phyloP scores from a whole-genome alignment of 2,888 invertebrate species.

The Drosophila setosimentum region DNA sequence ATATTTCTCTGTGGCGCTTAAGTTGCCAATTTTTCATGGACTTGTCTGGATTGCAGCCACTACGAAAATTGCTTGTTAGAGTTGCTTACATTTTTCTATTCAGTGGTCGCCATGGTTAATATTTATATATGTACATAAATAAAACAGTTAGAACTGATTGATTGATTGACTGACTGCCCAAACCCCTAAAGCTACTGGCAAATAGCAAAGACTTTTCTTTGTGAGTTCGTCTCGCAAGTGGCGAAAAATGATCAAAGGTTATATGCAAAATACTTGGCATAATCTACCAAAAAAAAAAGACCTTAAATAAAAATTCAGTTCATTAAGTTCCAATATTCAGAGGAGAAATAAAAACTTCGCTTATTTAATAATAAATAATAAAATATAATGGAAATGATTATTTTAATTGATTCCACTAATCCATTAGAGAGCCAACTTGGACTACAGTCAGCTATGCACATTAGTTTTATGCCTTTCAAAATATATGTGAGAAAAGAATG shows the following conservation, averaged over 20 bases:
- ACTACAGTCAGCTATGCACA: not conserved
- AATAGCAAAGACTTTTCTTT: not conserved
- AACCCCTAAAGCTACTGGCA: not conserved
- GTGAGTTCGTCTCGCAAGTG: not conserved
- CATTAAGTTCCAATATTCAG: too few species aligned
- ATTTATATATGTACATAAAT: not conserved
- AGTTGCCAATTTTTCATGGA: not conserved
- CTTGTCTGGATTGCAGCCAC: not conserved
- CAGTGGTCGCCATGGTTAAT: not conserved
- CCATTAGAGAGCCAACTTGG: not conserved
- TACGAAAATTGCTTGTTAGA: not conserved
- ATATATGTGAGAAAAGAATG: not conserved
- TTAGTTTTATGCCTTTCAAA: not conserved
- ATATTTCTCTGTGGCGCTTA: not conserved
- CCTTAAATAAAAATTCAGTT: too few species aligned
- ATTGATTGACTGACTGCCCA: not conserved
- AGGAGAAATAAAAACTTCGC: too few species aligned
- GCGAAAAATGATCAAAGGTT: not conserved
- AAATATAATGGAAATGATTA: not conserved
- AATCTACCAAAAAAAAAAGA: too few species aligned
- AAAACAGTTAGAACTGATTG: not conserved
- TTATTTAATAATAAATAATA: not conserved
- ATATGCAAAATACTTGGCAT: too few species aligned
- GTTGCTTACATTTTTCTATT: not conserved
- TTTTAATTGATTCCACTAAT: too few species aligned